phyloP scores from a whole-genome alignment of 2,888 invertebrate species.

The Ophion ventricosus region DNA sequence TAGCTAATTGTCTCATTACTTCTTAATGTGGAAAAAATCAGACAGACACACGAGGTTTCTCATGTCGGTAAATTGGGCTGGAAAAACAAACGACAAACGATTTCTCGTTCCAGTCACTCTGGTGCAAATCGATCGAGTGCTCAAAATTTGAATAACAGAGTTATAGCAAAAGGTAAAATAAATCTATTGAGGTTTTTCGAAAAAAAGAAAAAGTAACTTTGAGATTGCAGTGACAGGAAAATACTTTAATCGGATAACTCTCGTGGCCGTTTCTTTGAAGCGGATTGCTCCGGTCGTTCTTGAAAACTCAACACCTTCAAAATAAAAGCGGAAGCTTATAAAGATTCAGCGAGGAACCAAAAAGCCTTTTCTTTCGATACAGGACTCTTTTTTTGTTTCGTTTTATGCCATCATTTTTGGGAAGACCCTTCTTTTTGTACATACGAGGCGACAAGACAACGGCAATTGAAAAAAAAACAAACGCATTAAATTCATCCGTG shows the following conservation, averaged over 20 bases:
- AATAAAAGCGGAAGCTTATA: background rate
- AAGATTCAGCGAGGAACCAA: background rate
- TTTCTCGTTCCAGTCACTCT: background rate
- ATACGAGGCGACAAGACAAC: slow-evolving; percentile 74
- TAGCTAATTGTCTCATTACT: background rate
- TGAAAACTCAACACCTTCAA: background rate
- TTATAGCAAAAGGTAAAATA: background rate
- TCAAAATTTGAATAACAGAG: background rate
- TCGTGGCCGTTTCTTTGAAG: slow-evolving; percentile 14
- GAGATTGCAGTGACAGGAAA: slow-evolving; percentile 37
- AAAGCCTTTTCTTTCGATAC: slow-evolving; percentile 62
- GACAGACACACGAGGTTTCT: slow-evolving; percentile 3
- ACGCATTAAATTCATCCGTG: slow-evolving; percentile 44
- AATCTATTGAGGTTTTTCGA: background rate
- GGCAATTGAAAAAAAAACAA: slow-evolving; percentile 18
- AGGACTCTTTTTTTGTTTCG: slow-evolving; percentile 69
- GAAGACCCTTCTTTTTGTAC: slow-evolving; percentile 73
- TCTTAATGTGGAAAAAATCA: background rate
- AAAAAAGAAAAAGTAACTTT: background rate
- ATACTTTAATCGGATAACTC: slow-evolving; percentile 9
- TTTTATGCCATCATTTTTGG: background rate
- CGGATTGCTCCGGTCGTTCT: slow-evolving; percentile 26
- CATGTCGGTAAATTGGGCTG: background rate
- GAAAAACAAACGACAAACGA: background rate
- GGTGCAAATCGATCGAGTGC: background rate